phyloP scores from a whole-genome alignment of 2,113 vertebrate species.

The Cebidichthys violaceus region DNA sequence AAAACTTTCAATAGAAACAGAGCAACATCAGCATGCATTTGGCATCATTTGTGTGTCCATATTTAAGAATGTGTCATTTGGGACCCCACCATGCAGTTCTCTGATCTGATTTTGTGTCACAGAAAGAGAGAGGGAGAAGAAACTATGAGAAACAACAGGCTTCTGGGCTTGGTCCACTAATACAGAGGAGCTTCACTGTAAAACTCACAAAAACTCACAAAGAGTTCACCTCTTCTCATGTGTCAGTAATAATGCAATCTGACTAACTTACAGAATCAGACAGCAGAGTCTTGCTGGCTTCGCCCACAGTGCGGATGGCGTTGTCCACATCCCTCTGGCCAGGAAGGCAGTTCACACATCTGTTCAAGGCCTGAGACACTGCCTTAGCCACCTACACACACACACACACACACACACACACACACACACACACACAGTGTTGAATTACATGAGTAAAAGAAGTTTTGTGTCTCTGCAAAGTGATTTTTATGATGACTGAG shows the following conservation, averaged over 20 bases:
- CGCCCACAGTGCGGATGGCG: conserved; percentile 92
- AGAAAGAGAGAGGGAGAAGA: not conserved
- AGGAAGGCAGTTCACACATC: conserved; percentile 94
- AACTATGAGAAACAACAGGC: not conserved
- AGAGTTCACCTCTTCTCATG: not conserved
- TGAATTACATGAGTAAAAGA: not conserved
- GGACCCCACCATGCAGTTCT: not conserved
- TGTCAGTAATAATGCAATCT: not conserved
- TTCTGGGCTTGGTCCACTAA: not conserved
- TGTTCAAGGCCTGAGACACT: conserved; percentile 94
- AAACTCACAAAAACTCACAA: too few species aligned
- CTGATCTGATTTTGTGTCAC: not conserved
- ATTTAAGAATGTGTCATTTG: not conserved
- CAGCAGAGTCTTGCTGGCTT: conserved; percentile 95
- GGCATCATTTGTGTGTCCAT: not conserved
- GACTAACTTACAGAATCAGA: conserved; percentile 86
- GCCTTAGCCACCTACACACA: conserved; percentile 93
- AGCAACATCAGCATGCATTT: not conserved
- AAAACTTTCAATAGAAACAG: not conserved
- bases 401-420: conserved; percentile 18
- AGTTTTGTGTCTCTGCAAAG: not conserved
- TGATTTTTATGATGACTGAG: not conserved
- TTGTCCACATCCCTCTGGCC: conserved; percentile 97
- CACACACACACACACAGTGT: not conserved
- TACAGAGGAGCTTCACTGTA: not conserved